Evolutionary conservation across 2,888 invertebrate species (phyloP), one percentile per base, ranked within the genome.

Genomic region (Brenthis hecate): DNA sequence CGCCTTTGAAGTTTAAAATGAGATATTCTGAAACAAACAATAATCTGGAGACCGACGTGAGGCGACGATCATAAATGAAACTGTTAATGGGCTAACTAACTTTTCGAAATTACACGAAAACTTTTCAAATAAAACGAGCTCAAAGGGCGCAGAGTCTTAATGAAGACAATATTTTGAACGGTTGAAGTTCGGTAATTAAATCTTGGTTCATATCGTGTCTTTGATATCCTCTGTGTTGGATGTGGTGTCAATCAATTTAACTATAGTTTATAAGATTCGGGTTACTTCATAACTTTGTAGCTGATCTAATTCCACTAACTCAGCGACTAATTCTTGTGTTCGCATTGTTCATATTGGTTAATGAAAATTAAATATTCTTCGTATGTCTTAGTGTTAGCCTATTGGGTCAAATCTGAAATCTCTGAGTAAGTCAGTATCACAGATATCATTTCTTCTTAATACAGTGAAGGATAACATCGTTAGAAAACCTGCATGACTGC

Each of bases 111-210:
- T 88, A 90, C 84, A 83, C 79, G 79, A 71, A 77, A 91, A 91
- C 86, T 92, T 92, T 90, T 90, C 90, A 82, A 91, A 91, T 92
- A 88, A 91, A 91, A 88, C 85, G 84, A 74, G 81, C 82, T 86
- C 88, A 87, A 87, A 88, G 87, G 87, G 83, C 83, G 78, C 75
- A 69, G 72, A 78, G 74, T 79, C 85, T 85, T 89, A 88, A 90
- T 89, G 89, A 91, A 91, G 88, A 90, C 87, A 88, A 89, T 89
- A 89, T 89, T 89, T 87, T 84, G 84, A 79, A 81, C 83, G 78
- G 79, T 76, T 80, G 74, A 85, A 90, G 84, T 90, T 85, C 74
- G 72, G 79, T 89, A 87, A 89, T 90, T 88, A 88, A 89, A 87
- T 89, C 82, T 82, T 78, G 80, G 77, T 77, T 78, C 83, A 85